Conservation (phyloP, 2,888 invertebrate species). For the Mimachlamys varia region DNA sequence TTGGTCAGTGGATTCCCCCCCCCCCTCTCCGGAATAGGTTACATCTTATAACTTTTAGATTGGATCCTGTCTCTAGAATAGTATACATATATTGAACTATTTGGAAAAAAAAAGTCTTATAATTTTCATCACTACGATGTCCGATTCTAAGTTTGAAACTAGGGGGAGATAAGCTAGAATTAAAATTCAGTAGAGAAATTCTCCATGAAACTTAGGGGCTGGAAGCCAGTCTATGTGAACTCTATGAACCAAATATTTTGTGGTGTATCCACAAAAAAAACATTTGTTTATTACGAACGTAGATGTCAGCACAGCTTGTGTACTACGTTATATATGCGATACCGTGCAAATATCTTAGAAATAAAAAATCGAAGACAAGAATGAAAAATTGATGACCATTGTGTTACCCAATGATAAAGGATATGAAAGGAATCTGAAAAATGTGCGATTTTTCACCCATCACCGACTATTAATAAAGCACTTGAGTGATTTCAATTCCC, state of each 20-base stretch:
- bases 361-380: neutral
- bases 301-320: neutral
- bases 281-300: neutral
- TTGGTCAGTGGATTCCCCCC: neutral
- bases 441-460: constrained; percentile 21
- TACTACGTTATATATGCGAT: neutral
- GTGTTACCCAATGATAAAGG: neutral
- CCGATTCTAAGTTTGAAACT: too few relatives aligned
- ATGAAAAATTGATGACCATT: constrained; percentile 34
- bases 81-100: too few relatives aligned
- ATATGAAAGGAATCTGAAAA: constrained; percentile 2
- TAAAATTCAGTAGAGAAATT: too few relatives aligned
- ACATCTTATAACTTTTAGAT: too few relatives aligned
- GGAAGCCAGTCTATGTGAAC: too few relatives aligned
- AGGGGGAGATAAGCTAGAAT: too few relatives aligned
- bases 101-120: too few relatives aligned
- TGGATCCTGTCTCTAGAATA: too few relatives aligned
- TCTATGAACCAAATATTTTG: neutral
- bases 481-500: constrained; percentile 33
- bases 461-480: constrained; percentile 19
- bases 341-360: neutral
- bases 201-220: too few relatives aligned
- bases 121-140: too few relatives aligned
- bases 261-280: neutral
- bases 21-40: too few relatives aligned